phyloP scores from a whole-genome alignment of 1,140 invertebrate genomes.

The Drosophila nigrodunni region DNA sequence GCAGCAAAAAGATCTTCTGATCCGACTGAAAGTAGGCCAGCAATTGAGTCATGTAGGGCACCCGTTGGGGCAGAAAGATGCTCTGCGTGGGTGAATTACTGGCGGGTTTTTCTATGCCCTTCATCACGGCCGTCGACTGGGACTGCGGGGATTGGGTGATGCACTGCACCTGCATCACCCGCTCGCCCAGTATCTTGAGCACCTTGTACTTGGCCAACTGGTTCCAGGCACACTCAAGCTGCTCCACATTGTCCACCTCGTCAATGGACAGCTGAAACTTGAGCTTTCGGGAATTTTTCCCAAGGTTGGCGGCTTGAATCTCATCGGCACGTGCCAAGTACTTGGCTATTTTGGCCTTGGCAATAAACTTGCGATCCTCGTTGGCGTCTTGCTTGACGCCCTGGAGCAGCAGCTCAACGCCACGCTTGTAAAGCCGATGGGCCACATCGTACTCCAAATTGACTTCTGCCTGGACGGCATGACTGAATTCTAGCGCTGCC shows the following conservation, averaged over 20 bases:
- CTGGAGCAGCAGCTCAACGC: slow-evolving; percentile 84
- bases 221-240: slow-evolving; percentile 78
- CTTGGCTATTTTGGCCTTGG: slow-evolving; percentile 82
- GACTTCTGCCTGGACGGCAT: slow-evolving; percentile 81
- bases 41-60: slow-evolving; percentile 85
- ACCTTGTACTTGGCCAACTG: slow-evolving; percentile 86
- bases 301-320: slow-evolving; percentile 81
- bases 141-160: slow-evolving; percentile 72
- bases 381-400: slow-evolving; percentile 82
- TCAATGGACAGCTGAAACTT: slow-evolving; percentile 77
- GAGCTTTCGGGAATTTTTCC: slow-evolving; percentile 25
- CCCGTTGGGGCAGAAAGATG: slow-evolving; percentile 85
- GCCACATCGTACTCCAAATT: slow-evolving; percentile 85
- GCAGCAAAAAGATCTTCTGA: slow-evolving; percentile 85
- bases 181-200: slow-evolving; percentile 79
- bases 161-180: slow-evolving; percentile 85
- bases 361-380: slow-evolving; percentile 79
- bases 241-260: slow-evolving; percentile 51
- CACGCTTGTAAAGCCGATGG: slow-evolving; percentile 84
- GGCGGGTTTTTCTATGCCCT: slow-evolving; percentile 85
- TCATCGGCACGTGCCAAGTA: slow-evolving; percentile 85
- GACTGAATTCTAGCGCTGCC: slow-evolving; percentile 80
- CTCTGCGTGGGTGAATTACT: slow-evolving; percentile 80
- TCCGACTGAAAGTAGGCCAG: slow-evolving; percentile 85
- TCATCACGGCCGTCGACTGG: slow-evolving; percentile 84